Conservation (phyloP, 2,797 vertebrate species). For the Microhierax caerulescens region DNA sequence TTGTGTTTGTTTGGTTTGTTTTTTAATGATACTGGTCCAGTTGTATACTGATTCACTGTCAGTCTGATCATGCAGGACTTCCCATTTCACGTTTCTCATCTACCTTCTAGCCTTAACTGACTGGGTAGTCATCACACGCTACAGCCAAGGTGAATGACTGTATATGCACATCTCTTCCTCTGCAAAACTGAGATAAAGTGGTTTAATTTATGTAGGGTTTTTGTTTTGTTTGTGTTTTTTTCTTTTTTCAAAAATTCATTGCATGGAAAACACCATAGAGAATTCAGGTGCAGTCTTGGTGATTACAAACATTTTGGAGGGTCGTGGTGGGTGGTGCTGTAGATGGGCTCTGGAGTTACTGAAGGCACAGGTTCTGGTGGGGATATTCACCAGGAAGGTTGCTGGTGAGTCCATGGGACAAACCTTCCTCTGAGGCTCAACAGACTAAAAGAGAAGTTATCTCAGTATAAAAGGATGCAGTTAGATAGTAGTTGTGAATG, state of each 20-base stretch:
- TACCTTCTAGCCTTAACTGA: neutral
- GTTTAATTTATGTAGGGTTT: neutral
- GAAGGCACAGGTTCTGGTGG: neutral
- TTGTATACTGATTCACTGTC: neutral
- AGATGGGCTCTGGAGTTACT: accelerated
- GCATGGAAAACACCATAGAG: neutral
- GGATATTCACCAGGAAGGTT: neutral
- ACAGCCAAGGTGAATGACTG: accelerated
- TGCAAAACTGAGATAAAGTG: neutral
- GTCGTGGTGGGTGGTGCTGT: accelerated
- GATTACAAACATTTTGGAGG: accelerated
- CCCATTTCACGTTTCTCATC: neutral
- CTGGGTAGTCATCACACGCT: neutral
- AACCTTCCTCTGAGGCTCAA: neutral
- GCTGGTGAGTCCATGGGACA: no score
- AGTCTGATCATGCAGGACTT: neutral
- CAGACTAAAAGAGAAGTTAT: neutral
- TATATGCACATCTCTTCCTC: neutral
- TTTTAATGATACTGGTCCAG: neutral
- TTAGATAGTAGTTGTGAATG: neutral
- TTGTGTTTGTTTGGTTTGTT: neutral
- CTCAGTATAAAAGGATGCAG: neutral
- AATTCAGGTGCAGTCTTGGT: neutral
- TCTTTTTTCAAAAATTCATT: neutral
- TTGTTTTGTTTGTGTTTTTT: neutral